phyloP scores from a whole-genome alignment of 2,888 invertebrate species.

The Pteria penguin region DNA sequence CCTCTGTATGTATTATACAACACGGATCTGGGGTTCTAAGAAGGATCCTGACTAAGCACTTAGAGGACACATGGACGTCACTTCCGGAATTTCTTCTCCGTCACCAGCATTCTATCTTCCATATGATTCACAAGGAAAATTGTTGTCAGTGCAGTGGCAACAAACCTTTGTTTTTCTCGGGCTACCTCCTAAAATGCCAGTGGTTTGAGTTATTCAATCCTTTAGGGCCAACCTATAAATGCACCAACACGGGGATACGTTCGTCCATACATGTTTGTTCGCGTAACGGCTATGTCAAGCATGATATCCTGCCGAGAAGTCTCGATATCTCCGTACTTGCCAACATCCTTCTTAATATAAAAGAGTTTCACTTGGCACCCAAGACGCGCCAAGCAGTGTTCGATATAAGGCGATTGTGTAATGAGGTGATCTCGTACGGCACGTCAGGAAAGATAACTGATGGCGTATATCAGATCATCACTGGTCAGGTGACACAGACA shows the following conservation, averaged over 20 bases:
- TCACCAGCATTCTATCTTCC: constrained; percentile 2
- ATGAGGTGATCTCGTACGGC: constrained; percentile 4
- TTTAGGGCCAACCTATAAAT: not conserved
- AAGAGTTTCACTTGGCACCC: not conserved
- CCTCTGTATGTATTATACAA: not conserved
- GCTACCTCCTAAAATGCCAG: constrained; percentile 1
- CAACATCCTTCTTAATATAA: constrained; percentile 2
- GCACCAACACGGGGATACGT: not conserved
- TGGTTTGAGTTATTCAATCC: not conserved
- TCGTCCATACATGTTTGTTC: not conserved
- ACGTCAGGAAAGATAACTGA: not conserved
- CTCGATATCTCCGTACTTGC: constrained; percentile 7
- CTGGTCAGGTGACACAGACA: not conserved
- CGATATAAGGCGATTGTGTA: constrained; percentile 7
- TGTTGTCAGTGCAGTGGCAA: constrained; percentile 10
- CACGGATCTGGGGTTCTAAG: constrained; percentile 6
- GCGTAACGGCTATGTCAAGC: not conserved
- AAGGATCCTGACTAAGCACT: not conserved
- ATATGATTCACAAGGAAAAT: constrained; percentile 7
- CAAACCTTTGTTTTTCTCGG: constrained; percentile 4
- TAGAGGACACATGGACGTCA: not conserved
- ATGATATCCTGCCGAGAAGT: not conserved
- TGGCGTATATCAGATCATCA: not conserved
- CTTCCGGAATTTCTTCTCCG: constrained; percentile 1
- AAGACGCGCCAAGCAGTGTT: not conserved